Conservation (phyloP, 2,888 invertebrate genomes). For the Clanis bilineata region DNA sequence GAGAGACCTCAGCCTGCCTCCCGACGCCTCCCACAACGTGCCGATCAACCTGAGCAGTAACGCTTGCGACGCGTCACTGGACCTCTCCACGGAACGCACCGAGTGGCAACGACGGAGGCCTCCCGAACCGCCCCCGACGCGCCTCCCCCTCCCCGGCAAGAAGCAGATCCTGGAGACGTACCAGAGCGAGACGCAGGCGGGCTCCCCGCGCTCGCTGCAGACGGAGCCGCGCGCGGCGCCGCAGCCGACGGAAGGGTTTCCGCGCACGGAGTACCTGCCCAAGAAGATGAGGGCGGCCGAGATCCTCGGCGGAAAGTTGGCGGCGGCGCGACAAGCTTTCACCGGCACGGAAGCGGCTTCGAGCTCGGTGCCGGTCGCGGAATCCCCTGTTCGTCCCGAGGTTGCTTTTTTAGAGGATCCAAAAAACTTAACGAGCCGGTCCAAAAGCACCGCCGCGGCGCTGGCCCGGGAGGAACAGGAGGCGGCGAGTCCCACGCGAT, state of each 20-base stretch:
- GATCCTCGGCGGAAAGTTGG: constrained; percentile 70
- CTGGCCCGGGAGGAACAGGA: constrained; percentile 80
- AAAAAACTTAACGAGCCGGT: constrained; percentile 82
- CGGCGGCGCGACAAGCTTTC: constrained; percentile 49
- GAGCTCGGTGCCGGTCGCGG: constrained; percentile 36
- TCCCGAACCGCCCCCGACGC: constrained; percentile 59
- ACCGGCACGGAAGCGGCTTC: constrained; percentile 42
- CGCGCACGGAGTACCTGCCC: constrained; percentile 70
- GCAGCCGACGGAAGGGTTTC: constrained; percentile 46
- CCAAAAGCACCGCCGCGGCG: constrained; percentile 82
- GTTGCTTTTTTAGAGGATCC: constrained; percentile 80
- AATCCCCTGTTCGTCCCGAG: constrained; percentile 54
- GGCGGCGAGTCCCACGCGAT: constrained; percentile 78
- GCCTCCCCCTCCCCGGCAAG: constrained; percentile 72
- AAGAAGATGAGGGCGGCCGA: constrained; percentile 80
- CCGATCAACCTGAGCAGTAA: constrained; percentile 78
- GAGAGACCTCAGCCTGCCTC: constrained; percentile 56
- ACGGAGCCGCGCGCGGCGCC: constrained; percentile 34
- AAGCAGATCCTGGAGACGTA: constrained; percentile 77
- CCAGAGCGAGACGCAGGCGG: constrained; percentile 67
- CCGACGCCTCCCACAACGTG: constrained; percentile 62
- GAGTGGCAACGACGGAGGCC: constrained; percentile 69
- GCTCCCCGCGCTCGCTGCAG: constrained; percentile 48
- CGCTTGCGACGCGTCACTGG: constrained; percentile 71
- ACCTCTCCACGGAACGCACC: constrained; percentile 66